Conservation (phyloP, 2,888 invertebrate species). For the Hyles lineata region DNA sequence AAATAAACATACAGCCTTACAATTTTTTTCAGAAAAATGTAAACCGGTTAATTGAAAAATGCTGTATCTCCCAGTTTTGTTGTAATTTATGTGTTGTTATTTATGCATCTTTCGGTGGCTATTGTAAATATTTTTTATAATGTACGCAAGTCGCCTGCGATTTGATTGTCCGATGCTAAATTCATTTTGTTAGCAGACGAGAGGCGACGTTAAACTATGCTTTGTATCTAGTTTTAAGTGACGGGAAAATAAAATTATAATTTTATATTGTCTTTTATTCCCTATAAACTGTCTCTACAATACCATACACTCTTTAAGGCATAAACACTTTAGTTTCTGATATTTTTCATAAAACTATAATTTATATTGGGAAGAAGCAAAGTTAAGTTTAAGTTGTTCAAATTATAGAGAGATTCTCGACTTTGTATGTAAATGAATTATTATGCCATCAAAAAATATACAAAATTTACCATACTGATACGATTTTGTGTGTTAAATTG, state of each 20-base stretch:
- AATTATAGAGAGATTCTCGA: too few relatives aligned
- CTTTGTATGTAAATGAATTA: too few relatives aligned
- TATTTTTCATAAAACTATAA: not conserved
- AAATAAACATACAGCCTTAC: not conserved
- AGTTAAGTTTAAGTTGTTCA: too few relatives aligned
- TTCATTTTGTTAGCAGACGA: not conserved
- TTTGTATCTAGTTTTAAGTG: conserved; percentile 11
- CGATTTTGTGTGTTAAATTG: too few relatives aligned
- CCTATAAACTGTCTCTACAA: not conserved
- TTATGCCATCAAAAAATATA: too few relatives aligned
- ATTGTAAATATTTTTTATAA: conserved; percentile 22
- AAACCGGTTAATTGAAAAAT: not conserved
- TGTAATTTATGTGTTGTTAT: not conserved
- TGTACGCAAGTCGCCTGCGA: conserved; percentile 1
- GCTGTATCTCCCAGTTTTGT: too few relatives aligned
- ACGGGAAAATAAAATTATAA: conserved; percentile 14
- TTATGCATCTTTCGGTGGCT: not conserved
- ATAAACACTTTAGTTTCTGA: not conserved
- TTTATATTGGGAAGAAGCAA: too few relatives aligned
- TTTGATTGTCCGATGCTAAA: not conserved
- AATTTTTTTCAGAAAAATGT: not conserved
- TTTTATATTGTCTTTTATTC: conserved; percentile 16
- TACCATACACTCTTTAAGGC: not conserved
- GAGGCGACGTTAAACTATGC: not conserved
- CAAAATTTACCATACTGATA: too few relatives aligned